A percentile compares a stretch with the other conserved stretches of the same genome.
Conservation (phyloP, 2,113 vertebrate species). For the Ornithorhynchus anatinus region DNA sequence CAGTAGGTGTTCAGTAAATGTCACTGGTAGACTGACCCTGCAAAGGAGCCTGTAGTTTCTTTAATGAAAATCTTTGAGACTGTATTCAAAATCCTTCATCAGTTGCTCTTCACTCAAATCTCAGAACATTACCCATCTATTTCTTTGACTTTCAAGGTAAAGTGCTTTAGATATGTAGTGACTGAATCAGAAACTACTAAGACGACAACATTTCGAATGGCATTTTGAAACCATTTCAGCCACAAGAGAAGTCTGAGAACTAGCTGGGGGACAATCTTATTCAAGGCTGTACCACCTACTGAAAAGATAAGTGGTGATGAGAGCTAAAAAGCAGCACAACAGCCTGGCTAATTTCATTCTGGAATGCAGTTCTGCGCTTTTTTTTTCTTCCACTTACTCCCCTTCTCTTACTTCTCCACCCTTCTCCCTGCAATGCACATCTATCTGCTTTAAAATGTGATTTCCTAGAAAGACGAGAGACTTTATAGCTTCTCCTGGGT, state of each 20-base stretch:
- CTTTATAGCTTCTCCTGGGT: too few relatives aligned
- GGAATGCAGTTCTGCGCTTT: neutral
- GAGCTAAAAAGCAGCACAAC: neutral
- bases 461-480: neutral
- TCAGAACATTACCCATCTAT: neutral
- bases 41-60: neutral
- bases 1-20: too few relatives aligned
- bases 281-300: neutral
- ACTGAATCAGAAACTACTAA: neutral
- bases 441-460: neutral
- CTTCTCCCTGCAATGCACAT: neutral
- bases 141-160: neutral
- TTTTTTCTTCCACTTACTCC: neutral
- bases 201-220: neutral
- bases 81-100: too few relatives aligned
- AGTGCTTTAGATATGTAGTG: neutral
- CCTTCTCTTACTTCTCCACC: fast-evolving
- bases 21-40: too few relatives aligned
- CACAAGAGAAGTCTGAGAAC: neutral
- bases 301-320: neutral
- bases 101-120: neutral
- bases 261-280: neutral
- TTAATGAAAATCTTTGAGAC: neutral
- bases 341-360: neutral
- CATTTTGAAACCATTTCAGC: neutral